Evolutionary conservation across 2,888 invertebrate species (phyloP).

Genomic region (Anoplius nigerrimus): DNA sequence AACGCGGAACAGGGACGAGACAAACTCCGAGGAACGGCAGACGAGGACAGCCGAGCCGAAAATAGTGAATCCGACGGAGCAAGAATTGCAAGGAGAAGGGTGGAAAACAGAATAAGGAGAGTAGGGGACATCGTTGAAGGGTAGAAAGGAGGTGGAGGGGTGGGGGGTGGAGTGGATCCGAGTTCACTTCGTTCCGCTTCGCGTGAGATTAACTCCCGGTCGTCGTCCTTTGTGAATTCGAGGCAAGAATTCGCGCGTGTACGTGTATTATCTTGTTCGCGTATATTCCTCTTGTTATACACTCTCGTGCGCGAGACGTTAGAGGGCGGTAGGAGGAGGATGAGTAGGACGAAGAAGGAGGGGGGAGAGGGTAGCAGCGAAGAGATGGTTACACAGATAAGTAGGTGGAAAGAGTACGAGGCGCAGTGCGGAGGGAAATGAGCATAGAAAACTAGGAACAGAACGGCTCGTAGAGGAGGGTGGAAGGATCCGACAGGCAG

Average conservation of each 20-base stretch:
- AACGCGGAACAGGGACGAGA: too few species aligned
- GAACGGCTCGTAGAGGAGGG: slow-evolving; percentile 9
- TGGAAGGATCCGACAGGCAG: neutral
- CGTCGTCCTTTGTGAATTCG: slow-evolving; percentile 52
- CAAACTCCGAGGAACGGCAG: too few species aligned
- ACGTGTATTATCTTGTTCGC: slow-evolving; percentile 37
- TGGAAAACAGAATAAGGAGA: neutral
- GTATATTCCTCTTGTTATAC: slow-evolving; percentile 43
- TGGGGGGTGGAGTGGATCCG: slow-evolving; percentile 20
- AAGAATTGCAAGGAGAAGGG: neutral
- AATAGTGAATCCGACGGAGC: neutral
- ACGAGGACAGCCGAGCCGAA: too few species aligned
- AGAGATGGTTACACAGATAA: slow-evolving; percentile 1
- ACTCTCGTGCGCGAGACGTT: slow-evolving; percentile 5
- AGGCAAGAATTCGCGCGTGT: slow-evolving; percentile 40
- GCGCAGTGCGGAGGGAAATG: neutral
- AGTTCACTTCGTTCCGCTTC: slow-evolving; percentile 40
- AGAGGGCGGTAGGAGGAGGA: neutral
- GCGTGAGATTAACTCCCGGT: slow-evolving; percentile 50
- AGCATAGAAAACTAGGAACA: neutral
- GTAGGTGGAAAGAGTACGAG: too few species aligned
- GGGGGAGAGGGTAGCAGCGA: slow-evolving; percentile 14
- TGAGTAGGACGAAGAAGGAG: neutral
- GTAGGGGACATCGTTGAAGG: neutral
- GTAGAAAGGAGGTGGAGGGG: slow-evolving; percentile 7